These are phyloP conservation scores for Caenorhabditis zanzibari DNA, from an alignment of 2,888 invertebrate species.

Conservation along the genomic window DNA sequence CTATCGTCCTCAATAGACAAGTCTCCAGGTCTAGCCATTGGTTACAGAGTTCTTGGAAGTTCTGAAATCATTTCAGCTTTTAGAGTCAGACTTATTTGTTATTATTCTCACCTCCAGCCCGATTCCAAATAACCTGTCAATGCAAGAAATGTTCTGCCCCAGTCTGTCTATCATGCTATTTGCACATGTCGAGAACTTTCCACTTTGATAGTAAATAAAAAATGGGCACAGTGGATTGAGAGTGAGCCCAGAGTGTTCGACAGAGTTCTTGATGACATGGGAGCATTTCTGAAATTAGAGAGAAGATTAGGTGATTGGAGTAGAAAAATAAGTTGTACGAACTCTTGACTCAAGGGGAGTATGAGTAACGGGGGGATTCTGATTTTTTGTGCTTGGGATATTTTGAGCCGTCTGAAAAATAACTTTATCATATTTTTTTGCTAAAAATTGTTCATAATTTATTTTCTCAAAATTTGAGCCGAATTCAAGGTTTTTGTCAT, in stretches of 20 bases:
- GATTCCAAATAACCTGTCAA: background rate
- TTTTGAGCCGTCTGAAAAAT: too few species aligned
- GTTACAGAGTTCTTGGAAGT: background rate
- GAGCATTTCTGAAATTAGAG: slow-evolving; percentile 18
- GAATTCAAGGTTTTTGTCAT: too few species aligned
- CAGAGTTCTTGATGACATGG: slow-evolving; percentile 7
- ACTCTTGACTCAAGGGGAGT: too few species aligned
- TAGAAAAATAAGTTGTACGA: too few species aligned
- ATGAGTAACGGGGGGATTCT: too few species aligned
- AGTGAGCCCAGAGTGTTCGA: slow-evolving; percentile 2
- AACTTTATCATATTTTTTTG: too few species aligned
- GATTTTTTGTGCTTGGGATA: too few species aligned
- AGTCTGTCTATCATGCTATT: background rate
- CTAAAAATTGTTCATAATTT: too few species aligned
- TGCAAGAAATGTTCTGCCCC: slow-evolving; percentile 10
- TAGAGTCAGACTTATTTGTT: background rate
- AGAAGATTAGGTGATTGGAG: too few species aligned
- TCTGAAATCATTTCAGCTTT: slow-evolving; percentile 1
- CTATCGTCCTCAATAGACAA: background rate
- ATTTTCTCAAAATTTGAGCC: too few species aligned
- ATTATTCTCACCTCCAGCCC: background rate
- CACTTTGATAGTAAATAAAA: background rate
- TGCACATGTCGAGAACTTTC: slow-evolving; percentile 5
- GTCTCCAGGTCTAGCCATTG: background rate
- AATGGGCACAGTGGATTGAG: background rate